A percentile compares a stretch with the other conserved stretches of the same genome.
Conservation (phyloP, 2,888 invertebrate genomes). For the Biston betularia region DNA sequence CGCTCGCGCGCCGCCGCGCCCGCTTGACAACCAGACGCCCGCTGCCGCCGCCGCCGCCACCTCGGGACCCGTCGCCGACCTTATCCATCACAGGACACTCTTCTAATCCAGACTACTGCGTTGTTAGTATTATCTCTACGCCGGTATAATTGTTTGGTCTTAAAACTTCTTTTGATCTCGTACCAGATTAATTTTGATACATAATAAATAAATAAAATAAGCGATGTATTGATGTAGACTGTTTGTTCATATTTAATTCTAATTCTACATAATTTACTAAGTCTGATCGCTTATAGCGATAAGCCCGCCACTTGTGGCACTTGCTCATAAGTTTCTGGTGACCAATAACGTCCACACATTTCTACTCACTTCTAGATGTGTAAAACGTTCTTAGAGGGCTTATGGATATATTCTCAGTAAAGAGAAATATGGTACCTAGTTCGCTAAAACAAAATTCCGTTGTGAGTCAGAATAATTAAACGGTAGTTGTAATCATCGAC, state of each 20-base stretch:
- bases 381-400: neutral
- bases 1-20: constrained; percentile 51
- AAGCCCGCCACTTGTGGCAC: too few relatives aligned
- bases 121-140: neutral
- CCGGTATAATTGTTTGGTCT: too few relatives aligned
- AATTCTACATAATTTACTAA: too few relatives aligned
- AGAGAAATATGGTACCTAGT: neutral
- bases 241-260: too few relatives aligned
- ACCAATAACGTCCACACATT: too few relatives aligned
- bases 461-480: constrained; percentile 1
- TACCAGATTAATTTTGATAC: too few relatives aligned
- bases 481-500: neutral
- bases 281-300: too few relatives aligned
- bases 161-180: too few relatives aligned
- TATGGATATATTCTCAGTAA: neutral
- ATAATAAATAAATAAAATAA: too few relatives aligned
- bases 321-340: too few relatives aligned
- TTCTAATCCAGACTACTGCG: constrained; percentile 2
- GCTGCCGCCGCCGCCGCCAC: constrained; percentile 41
- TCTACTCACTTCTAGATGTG: neutral
- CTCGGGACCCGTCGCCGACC: constrained; percentile 44
- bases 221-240: too few relatives aligned
- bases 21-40: constrained; percentile 48
- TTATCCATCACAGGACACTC: constrained; percentile 44
- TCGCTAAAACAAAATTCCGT: neutral